Conservation (phyloP, 64 coral and sea anemone species). For the Stylophora pistillata region DNA sequence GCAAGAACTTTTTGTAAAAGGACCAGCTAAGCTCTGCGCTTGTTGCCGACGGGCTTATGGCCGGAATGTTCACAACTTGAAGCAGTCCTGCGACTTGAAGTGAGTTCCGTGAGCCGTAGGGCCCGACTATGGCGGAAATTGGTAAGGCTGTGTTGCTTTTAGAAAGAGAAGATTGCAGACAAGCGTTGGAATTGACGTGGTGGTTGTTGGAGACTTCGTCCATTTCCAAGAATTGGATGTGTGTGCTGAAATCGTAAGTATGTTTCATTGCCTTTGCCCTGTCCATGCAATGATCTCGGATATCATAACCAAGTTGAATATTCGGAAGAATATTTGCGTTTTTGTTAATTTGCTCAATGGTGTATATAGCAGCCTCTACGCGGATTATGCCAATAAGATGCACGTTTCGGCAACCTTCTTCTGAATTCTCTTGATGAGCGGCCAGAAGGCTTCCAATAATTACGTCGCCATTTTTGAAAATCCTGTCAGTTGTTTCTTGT, state of each 20-base stretch:
- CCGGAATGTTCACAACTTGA: constrained; percentile 63
- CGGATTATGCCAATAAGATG: constrained; percentile 49
- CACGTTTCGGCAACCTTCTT: constrained; percentile 5
- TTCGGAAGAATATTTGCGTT: constrained; percentile 45
- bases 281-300: constrained; percentile 56
- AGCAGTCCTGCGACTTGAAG: constrained; percentile 66
- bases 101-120: constrained; percentile 49
- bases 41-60: constrained; percentile 69
- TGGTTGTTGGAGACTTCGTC: neutral
- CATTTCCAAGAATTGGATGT: neutral
- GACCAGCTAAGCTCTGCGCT: constrained; percentile 65
- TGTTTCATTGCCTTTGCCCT: constrained; percentile 53
- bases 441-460: constrained; percentile 51
- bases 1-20: constrained; percentile 53
- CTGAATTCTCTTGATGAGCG: constrained; percentile 2
- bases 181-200: neutral
- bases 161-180: neutral
- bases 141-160: neutral
- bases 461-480: constrained; percentile 47
- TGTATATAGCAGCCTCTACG: constrained; percentile 38
- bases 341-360: constrained; percentile 61
- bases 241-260: constrained; percentile 53
- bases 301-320: constrained; percentile 41
- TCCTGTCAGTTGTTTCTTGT: neutral
- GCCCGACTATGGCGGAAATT: constrained; percentile 53